Base-by-base conservation (phyloP, 2,888 invertebrate genomes). In the Strigamia transsilvanica region DNA sequence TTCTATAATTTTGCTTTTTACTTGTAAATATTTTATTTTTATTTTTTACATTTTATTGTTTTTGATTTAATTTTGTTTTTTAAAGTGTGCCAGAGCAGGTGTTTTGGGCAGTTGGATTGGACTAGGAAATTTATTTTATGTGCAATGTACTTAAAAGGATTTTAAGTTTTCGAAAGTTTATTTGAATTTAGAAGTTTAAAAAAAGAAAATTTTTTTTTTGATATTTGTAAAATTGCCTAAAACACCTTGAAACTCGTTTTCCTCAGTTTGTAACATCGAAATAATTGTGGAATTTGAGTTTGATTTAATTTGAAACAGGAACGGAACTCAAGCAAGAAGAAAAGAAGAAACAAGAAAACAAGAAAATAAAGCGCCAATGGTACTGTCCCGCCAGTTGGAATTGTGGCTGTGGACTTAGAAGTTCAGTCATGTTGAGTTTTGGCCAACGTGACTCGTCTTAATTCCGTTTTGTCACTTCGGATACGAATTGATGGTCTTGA, bases 331-430 rank as follows among this genome's bases (percentile, higher is more conserved):
- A 73, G 73, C 73, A 73, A 73, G 13, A 46, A 80, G 51, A 32
- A 51, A 23, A 80, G 13, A 46, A 80, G 56, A 32, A 51, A 23
- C 46, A 80, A 23, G 18, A 51, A 27, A 42, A n/a, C n/a, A n/a
- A n/a, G n/a, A 46, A 80, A 42, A 80, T 51, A 80, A 51, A 21
- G 3, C 12, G 79, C 79, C 80, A 80, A 80, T 80, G 80, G 80
- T 80, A 80, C 80, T 80, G 80, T 80, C 80, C 80, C 80, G 80
- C 80, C 80, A 80, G 12, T 80, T 80, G 80, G 80, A 80, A 80
- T 27, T 21, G 80, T 80, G 80, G 51, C 80, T 80, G 80, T 80
- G 42, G 42, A 51, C 51, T 80, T 80, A 80, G 80, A 80, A 80
- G 80, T 80, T 51, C 46, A 32, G 80, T 32, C 46, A 46, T 51